These are phyloP conservation scores for Micoletzkya japonica DNA, from an alignment of 2,888 invertebrate species.

Conservation along the genomic window DNA sequence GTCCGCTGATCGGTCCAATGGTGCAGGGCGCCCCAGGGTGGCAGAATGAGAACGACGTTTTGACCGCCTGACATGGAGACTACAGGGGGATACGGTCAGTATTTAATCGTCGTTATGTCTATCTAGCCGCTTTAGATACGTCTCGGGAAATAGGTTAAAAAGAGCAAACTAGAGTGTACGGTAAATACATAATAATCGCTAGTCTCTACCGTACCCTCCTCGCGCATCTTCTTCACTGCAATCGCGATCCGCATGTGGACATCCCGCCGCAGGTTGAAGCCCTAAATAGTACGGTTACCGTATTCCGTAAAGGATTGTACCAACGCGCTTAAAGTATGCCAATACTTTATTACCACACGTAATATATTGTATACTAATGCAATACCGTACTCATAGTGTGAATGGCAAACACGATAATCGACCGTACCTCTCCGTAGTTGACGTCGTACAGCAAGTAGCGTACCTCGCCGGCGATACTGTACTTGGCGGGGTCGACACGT, in stretches of 20 bases:
- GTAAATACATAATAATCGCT: too few species aligned
- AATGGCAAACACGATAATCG: too few species aligned
- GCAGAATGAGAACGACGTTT: slow-evolving; percentile 73
- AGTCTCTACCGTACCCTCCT: slow-evolving; percentile 59
- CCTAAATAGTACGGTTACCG: slow-evolving; percentile 69
- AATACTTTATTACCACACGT: too few species aligned
- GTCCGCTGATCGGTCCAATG: slow-evolving; percentile 78
- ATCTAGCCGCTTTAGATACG: background rate
- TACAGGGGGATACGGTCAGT: background rate
- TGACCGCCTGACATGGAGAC: slow-evolving; percentile 40
- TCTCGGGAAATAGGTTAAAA: background rate
- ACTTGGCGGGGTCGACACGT: slow-evolving; percentile 35
- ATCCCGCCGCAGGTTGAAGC: slow-evolving; percentile 92
- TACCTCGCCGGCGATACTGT: slow-evolving; percentile 32
- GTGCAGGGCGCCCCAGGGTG: slow-evolving; percentile 86
- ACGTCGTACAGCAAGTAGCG: slow-evolving; percentile 87
- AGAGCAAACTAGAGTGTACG: background rate
- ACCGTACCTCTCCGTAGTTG: slow-evolving; percentile 78
- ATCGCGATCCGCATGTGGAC: slow-evolving; percentile 91
- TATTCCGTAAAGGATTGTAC: background rate
- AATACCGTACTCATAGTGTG: background rate
- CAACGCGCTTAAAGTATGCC: too few species aligned
- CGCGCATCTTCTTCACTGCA: slow-evolving; percentile 75
- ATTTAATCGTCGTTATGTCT: background rate
- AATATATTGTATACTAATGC: background rate